Evolutionary conservation across 2,888 invertebrate species (phyloP).

Genomic region (Linyphia triangularis): DNA sequence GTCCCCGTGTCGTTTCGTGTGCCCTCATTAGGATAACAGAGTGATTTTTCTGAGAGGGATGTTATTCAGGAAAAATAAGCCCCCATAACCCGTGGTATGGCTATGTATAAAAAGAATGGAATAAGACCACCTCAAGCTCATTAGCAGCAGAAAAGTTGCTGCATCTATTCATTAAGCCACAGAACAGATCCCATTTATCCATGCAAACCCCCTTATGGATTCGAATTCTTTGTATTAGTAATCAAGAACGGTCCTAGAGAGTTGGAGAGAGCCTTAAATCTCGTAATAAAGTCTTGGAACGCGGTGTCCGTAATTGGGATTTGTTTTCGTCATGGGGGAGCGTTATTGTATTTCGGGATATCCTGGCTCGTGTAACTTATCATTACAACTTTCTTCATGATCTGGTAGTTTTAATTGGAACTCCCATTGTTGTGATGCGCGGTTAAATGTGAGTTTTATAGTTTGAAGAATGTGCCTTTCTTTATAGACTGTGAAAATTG

Average conservation of each 20-base stretch:
- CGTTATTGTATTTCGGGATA: conserved; percentile 62
- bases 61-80: conserved; percentile 73
- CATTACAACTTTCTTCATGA: neutral
- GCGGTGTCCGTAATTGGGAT: conserved; percentile 67
- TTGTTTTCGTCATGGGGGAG: conserved; percentile 60
- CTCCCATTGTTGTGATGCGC: conserved; percentile 19
- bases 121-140: conserved; percentile 66
- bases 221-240: conserved; percentile 66
- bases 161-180: conserved; percentile 64
- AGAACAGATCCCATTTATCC: conserved; percentile 41
- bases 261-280: conserved; percentile 60
- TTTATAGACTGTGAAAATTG: too few relatives aligned
- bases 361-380: neutral
- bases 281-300: conserved; percentile 61
- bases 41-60: conserved; percentile 62
- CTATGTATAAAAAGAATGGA: conserved; percentile 51
- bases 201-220: conserved; percentile 17
- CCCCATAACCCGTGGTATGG: conserved; percentile 66
- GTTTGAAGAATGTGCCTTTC: neutral
- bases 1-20: conserved; percentile 42
- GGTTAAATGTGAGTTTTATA: neutral
- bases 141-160: conserved; percentile 65
- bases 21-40: conserved; percentile 67
- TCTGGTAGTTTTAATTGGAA: conserved; percentile 51
- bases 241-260: conserved; percentile 55